Base-by-base conservation (phyloP, 2,113 vertebrate species). In the Xenopus laevis region DNA sequence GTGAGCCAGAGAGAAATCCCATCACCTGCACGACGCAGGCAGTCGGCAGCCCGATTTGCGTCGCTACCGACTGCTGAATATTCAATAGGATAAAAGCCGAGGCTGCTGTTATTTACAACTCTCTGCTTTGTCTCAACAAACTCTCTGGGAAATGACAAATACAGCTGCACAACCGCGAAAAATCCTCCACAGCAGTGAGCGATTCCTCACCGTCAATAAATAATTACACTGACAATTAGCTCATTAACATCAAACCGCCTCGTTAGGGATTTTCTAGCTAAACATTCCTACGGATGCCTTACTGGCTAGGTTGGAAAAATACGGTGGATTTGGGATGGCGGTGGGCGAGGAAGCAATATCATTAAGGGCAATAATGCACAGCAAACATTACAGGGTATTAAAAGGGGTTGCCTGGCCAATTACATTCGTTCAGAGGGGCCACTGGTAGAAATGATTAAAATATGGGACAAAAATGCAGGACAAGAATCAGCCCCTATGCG, bases 191-290 rank as follows among this genome's bases (percentile, higher is more conserved):
- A 23, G 21, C 59, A 82, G 83, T 82, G 13, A 78, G 61, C 85
- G 88, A 86, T 88, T 86, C 86, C 81, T 83, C 85, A 74, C 78
- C 80, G 89, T 91, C 88, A 85, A 93, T 92, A 93, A 90, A 93
- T 91, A 92, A 94, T 93, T 92, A 94, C 71, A 79, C 84, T 78
- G 79, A 85, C 91, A 93, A 95, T 94, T 95, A 94, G 91, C 87
- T 93, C 89, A 90, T 93, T 94, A 92, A 87, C 87, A 84, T 79
- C 83, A 84, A 85, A 86, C 81, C 83, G 84, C 79, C 86, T 90
- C 71, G 81, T 88, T 85, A 85, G 84, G 80, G 85, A 89, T 87
- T 82, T 84, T 81, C 81, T 68, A 83, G 83, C 84, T 84, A 81
- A 89, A 88, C 82, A 81, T 82, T 87, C 78, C 83, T 63, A 61